These are phyloP conservation scores for Barypeithes pellucidus DNA, from an alignment of 2,888 invertebrate genomes.

Conservation along the genomic window DNA sequence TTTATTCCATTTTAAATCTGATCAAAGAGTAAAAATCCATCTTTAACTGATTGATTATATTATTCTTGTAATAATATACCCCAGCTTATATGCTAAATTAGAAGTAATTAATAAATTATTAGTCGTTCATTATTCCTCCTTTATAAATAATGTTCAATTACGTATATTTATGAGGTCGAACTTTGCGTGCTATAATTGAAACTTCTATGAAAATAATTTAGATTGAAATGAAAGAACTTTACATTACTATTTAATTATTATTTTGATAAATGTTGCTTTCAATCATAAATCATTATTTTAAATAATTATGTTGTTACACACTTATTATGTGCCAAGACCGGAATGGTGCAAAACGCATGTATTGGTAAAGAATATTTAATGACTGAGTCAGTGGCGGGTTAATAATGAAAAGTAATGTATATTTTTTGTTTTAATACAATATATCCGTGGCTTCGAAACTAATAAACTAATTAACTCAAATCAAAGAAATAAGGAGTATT, in stretches of 20 bases:
- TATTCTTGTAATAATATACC: too few relatives aligned
- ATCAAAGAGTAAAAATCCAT: too few relatives aligned
- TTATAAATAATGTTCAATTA: slow-evolving; percentile 32
- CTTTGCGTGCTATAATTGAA: slow-evolving; percentile 42
- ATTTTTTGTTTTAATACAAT: too few relatives aligned
- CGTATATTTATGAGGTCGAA: slow-evolving; percentile 35
- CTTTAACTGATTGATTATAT: too few relatives aligned
- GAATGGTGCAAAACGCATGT: slow-evolving; percentile 3
- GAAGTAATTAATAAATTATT: background rate
- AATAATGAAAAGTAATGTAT: too few relatives aligned
- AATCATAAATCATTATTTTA: slow-evolving; percentile 28
- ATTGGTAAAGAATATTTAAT: background rate
- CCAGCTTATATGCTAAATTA: background rate
- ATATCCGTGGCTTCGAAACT: too few relatives aligned
- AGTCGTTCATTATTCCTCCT: background rate
- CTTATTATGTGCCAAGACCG: background rate
- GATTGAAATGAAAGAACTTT: slow-evolving; percentile 28
- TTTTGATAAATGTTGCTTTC: slow-evolving; percentile 37
- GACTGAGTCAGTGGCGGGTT: background rate
- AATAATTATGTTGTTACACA: slow-evolving; percentile 23
- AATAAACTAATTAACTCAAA: too few relatives aligned
- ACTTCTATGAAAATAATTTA: slow-evolving; percentile 33
- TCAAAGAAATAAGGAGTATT: too few relatives aligned
- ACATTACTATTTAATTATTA: slow-evolving; percentile 33
- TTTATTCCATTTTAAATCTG: too few relatives aligned